phyloP scores from a whole-genome alignment of 2,888 invertebrate genomes.

The Hyppa rectilinea region DNA sequence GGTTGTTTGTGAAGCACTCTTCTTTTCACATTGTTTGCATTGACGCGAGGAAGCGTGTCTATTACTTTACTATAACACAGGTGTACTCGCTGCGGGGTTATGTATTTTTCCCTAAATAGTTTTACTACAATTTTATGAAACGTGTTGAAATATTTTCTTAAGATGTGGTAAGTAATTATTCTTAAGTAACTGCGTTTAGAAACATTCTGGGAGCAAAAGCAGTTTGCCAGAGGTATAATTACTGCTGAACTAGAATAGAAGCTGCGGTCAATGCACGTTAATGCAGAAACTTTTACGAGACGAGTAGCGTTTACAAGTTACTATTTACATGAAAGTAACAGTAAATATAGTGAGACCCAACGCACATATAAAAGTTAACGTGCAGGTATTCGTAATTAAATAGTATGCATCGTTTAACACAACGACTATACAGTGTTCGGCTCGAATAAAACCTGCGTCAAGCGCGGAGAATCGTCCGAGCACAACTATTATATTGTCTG shows the following conservation, averaged over 20 bases:
- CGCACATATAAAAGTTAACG: slow-evolving; percentile 40
- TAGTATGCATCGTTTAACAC: slow-evolving; percentile 55
- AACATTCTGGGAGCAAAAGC: not conserved
- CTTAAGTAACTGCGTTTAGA: not conserved
- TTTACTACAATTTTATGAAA: not conserved
- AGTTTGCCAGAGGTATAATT: slow-evolving; percentile 23
- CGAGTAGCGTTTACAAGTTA: slow-evolving; percentile 8
- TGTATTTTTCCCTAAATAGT: not conserved
- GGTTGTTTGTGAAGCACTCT: slow-evolving; percentile 4
- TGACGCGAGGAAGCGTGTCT: slow-evolving; percentile 25
- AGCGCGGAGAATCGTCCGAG: slow-evolving; percentile 31
- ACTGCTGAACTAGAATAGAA: slow-evolving; percentile 9
- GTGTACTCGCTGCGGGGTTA: not conserved
- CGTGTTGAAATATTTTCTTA: not conserved
- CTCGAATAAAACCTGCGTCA: slow-evolving; percentile 37
- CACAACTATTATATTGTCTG: slow-evolving; percentile 39
- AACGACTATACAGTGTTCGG: slow-evolving; percentile 42
- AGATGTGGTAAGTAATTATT: not conserved
- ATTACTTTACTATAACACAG: not conserved
- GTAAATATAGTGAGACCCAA: slow-evolving; percentile 6
- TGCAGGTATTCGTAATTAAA: slow-evolving; percentile 48
- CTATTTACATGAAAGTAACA: slow-evolving; percentile 6
- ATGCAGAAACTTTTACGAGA: slow-evolving; percentile 8
- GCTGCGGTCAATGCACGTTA: slow-evolving; percentile 14
- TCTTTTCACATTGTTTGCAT: slow-evolving; percentile 7